A percentile compares a stretch with the other conserved stretches of the same genome.
phyloP scores from a whole-genome alignment of 1,140 invertebrate genomes.

The Drosophila truncata region DNA sequence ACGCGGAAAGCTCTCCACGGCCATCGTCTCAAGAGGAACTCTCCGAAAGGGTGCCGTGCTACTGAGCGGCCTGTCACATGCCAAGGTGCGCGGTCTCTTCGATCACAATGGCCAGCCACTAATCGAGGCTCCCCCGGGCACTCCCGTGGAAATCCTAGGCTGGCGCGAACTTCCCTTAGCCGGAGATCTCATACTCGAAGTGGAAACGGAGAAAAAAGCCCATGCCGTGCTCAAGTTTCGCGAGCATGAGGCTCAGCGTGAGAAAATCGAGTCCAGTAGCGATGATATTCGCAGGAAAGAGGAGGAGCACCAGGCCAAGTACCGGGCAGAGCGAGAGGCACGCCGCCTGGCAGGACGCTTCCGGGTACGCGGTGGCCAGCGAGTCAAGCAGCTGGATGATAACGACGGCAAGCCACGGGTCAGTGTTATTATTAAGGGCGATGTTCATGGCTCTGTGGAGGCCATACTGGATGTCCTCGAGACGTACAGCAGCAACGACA shows the following conservation, averaged over 20 bases:
- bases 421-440: conserved; percentile 89
- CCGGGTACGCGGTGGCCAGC: conserved; percentile 86
- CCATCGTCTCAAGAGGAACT: conserved; percentile 95
- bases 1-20: conserved; percentile 93
- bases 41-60: conserved; percentile 93
- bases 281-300: conserved; percentile 89
- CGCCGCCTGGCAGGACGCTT: conserved; percentile 87
- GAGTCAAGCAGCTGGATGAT: conserved; percentile 86
- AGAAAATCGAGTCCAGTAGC: conserved; percentile 88
- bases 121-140: conserved; percentile 89
- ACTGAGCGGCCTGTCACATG: conserved; percentile 93
- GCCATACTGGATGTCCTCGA: conserved; percentile 96
- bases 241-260: conserved; percentile 86
- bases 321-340: conserved; percentile 88
- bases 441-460: conserved; percentile 96
- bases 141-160: conserved; percentile 95
- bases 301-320: conserved; percentile 89
- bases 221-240: conserved; percentile 90
- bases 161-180: conserved; percentile 95
- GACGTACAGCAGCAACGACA: conserved; percentile 92
- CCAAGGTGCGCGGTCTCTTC: conserved; percentile 94
- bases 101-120: conserved; percentile 91
- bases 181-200: conserved; percentile 95
- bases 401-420: conserved; percentile 86
- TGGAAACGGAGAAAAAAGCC: conserved; percentile 91